These are phyloP conservation scores for Tetraneura akinire DNA, from an alignment of 1,140 invertebrate species.

Conservation along the genomic window DNA sequence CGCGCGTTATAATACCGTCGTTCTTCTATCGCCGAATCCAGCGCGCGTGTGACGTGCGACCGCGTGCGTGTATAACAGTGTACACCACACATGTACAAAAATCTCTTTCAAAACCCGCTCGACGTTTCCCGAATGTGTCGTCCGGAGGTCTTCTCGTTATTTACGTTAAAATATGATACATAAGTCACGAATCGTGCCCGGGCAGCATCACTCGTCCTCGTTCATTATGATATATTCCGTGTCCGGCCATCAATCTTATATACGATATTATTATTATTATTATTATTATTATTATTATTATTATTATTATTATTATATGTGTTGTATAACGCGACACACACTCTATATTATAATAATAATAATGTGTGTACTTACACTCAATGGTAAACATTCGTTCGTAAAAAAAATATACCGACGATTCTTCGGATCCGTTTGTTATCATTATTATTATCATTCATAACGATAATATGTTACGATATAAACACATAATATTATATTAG, in stretches of 20 bases:
- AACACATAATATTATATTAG: too few species aligned
- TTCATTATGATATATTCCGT: slow-evolving; percentile 21
- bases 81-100: slow-evolving; percentile 50
- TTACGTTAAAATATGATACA: slow-evolving; percentile 49
- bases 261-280: too few species aligned
- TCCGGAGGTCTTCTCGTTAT: slow-evolving; percentile 35
- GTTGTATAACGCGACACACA: too few species aligned
- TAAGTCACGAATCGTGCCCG: slow-evolving; percentile 50
- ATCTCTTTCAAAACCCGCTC: slow-evolving; percentile 45
- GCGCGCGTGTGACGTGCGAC: not conserved
- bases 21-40: not conserved
- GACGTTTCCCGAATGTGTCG: not conserved
- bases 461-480: too few species aligned
- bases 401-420: too few species aligned
- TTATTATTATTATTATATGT: too few species aligned
- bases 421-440: too few species aligned
- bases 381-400: too few species aligned
- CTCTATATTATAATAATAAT: not conserved
- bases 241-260: slow-evolving; percentile 43
- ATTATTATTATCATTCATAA: too few species aligned
- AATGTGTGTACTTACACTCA: too few species aligned
- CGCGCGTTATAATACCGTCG: too few species aligned
- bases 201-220: slow-evolving; percentile 31
- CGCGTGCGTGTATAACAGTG: not conserved
- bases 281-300: too few species aligned